Evolutionary conservation across 2,888 invertebrate species (phyloP), one percentile per base, ranked within the genome.

Genomic region (Drosophila suboccidentalis): DNA sequence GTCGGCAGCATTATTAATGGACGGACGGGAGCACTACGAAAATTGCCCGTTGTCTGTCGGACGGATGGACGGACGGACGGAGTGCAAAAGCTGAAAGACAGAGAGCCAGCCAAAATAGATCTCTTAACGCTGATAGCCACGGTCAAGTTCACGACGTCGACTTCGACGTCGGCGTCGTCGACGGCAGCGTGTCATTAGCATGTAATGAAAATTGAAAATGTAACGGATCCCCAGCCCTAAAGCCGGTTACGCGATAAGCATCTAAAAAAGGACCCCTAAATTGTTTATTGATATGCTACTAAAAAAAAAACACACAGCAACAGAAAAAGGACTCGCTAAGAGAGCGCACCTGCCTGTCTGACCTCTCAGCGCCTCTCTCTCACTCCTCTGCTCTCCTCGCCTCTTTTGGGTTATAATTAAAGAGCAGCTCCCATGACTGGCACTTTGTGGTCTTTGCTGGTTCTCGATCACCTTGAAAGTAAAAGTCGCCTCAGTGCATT

Each of bases 71-170:
- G 26, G 26, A 19, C 19, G 26, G 26, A 26, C 26, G 26, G 26
- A 13, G 47, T 8, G 43, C 39, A 50, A 15, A 38, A n/a, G 43
- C 55, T 22, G 43, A 34, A 43, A 29, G 36, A 54, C 32, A 39
- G 38, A 10, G 10, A 29, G 11, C 17, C 9, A 29, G 19, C 10
- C 15, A 62, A 57, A 57, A 65, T 61, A 87, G 85, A 86, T 89
- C 85, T 85, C 51, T 70, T 47, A 67, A 61, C 68, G 76, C 71
- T 74, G 92, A 91, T 91, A 91, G 91, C 92, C 90, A 92, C 90
- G 91, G 91, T 92, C 91, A 91, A 91, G 91, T 91, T 91, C 91
- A 91, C 89, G 88, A 79, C 89, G 81, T 38, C 89, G 88, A 79
- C 89, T 78, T 38, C 89, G 87, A 79, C 89, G 81, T 41, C 89